Percentiles rank a stretch among this genome's conserved stretches.
phyloP scores from a whole-genome alignment of 53 echinoderm and acorn worm genomes.

The Actinopyga echinites region DNA sequence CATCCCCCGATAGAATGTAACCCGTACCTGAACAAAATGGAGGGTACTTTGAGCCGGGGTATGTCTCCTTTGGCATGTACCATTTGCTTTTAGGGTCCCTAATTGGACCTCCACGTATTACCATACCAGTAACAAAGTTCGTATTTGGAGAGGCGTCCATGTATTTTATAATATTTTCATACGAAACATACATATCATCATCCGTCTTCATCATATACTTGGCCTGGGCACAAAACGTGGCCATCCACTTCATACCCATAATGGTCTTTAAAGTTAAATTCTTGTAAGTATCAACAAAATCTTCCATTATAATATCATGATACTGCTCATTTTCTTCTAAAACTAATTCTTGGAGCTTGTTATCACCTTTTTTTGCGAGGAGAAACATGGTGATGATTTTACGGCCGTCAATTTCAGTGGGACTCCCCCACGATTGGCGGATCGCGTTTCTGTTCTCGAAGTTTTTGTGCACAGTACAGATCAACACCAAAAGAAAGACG shows the following conservation, averaged over 20 bases:
- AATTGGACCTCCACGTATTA: conserved; percentile 88
- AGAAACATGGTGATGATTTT: conserved; percentile 76
- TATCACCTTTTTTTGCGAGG: conserved; percentile 72
- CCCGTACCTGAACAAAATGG: conserved; percentile 97
- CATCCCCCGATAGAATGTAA: conserved; percentile 83
- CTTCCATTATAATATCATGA: conserved; percentile 91
- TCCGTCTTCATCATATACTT: conserved; percentile 89
- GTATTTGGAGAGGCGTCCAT: conserved; percentile 41
- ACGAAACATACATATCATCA: conserved; percentile 91
- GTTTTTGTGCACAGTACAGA: conserved; percentile 75
- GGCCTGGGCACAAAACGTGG: conserved; percentile 72
- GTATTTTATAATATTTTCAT: conserved; percentile 70
- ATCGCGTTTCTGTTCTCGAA: conserved; percentile 94
- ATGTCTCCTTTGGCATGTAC: conserved; percentile 89
- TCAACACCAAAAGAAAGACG: conserved; percentile 77
- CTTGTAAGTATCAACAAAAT: conserved; percentile 90
- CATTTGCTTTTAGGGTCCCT: conserved; percentile 93
- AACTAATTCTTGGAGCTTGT: conserved; percentile 67
- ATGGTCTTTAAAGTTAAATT: conserved; percentile 90
- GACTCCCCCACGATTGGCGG: conserved; percentile 87
- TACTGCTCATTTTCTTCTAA: conserved; percentile 72
- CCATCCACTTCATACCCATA: conserved; percentile 91
- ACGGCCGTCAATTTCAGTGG: conserved; percentile 56
- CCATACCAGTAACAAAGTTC: conserved; percentile 73
- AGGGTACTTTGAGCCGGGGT: conserved; percentile 82